Conservation (phyloP, 2,888 invertebrate genomes). For the Camptogramma bilineatum region DNA sequence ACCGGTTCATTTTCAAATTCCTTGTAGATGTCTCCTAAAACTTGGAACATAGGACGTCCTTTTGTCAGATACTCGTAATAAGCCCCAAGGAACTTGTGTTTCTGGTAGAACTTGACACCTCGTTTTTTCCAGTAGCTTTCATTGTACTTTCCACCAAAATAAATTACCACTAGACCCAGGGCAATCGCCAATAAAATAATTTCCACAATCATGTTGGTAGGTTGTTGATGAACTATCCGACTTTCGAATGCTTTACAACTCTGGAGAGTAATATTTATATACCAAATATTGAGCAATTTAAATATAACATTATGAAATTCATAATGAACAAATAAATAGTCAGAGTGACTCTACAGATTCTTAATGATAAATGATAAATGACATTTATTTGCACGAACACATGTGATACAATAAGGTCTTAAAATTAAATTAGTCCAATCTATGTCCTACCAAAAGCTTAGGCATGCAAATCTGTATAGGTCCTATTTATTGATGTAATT, state of each 20-base stretch:
- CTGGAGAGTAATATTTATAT: background rate
- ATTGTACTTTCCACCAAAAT: conserved; percentile 44
- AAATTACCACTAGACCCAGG: conserved; percentile 1
- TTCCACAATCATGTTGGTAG: conserved; percentile 16
- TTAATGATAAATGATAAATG: too few relatives aligned
- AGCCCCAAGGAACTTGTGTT: conserved; percentile 20
- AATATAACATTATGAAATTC: too few relatives aligned
- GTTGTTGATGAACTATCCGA: background rate
- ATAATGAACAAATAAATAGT: too few relatives aligned
- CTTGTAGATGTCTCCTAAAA: conserved; percentile 51
- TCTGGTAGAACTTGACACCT: conserved; percentile 43
- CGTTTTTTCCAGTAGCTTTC: conserved; percentile 59
- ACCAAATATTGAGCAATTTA: background rate
- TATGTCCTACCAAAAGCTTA: too few relatives aligned
- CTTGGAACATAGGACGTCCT: conserved; percentile 18
- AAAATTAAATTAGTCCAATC: too few relatives aligned
- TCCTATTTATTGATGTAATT: too few relatives aligned
- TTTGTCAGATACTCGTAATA: conserved; percentile 18
- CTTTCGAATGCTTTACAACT: background rate
- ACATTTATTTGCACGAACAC: too few relatives aligned
- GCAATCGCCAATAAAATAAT: conserved; percentile 10
- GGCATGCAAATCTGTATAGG: too few relatives aligned
- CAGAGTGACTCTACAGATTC: too few relatives aligned
- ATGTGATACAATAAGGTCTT: too few relatives aligned
- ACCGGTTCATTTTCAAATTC: conserved; percentile 54